Percentiles rank a stretch among this genome's conserved stretches.
phyloP scores from a whole-genome alignment of 2,888 invertebrate species.

The Geotrupes spiniger region DNA sequence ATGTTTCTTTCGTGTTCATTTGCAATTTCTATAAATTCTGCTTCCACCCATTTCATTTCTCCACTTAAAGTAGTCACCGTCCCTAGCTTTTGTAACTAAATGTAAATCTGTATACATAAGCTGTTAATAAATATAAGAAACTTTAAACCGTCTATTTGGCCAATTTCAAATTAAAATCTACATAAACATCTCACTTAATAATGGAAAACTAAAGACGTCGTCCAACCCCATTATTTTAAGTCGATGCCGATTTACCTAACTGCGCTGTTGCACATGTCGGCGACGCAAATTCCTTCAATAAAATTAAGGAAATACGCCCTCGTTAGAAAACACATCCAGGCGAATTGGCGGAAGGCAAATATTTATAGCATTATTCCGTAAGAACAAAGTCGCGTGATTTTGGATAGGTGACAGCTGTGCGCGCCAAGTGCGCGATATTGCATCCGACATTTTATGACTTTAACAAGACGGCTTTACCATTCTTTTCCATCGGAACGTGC shows the following conservation, averaged over 20 bases:
- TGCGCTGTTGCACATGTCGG: background rate
- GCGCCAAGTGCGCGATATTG: conserved; percentile 29
- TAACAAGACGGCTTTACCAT: conserved; percentile 28
- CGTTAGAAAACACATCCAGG: conserved; percentile 7
- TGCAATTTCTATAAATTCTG: no score
- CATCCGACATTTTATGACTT: conserved; percentile 29
- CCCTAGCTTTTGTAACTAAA: no score
- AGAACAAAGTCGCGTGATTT: conserved; percentile 24
- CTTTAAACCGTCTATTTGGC: no score
- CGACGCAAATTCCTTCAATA: background rate
- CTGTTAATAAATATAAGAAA: no score
- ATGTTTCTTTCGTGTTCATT: no score
- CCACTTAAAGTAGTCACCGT: no score
- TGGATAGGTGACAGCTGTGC: conserved; percentile 29
- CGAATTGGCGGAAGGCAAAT: conserved; percentile 11
- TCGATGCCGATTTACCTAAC: background rate
- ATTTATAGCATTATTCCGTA: conserved; percentile 15
- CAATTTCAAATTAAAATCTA: no score
- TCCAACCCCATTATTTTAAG: background rate
- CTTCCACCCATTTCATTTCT: no score
- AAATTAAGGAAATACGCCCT: background rate
- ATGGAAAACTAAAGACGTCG: background rate
- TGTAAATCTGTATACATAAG: no score
- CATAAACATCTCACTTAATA: background rate
- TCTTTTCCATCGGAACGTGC: conserved; percentile 17